Conservation (phyloP, 1,140 invertebrate species). For the Gryllus bimaculatus region DNA sequence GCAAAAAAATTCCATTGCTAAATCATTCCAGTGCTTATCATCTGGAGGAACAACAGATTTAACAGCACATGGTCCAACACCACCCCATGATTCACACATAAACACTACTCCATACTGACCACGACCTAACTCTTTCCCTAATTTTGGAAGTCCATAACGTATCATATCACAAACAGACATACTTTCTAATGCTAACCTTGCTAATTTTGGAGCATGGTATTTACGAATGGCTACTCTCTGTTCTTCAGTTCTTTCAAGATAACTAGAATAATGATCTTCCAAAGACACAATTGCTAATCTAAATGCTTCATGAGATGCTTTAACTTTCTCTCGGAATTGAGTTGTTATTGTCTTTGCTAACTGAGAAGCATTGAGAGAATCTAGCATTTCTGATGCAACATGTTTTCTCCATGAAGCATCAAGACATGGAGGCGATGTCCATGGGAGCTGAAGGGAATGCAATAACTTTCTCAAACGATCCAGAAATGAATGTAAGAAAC, state of each 20-base stretch:
- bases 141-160: constrained; percentile 63
- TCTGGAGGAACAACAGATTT: constrained; percentile 86
- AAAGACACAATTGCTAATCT: constrained; percentile 53
- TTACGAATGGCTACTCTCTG: constrained; percentile 66
- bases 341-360: constrained; percentile 66
- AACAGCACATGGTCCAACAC: constrained; percentile 62
- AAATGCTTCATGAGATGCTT: constrained; percentile 60
- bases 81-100: constrained; percentile 69
- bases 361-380: constrained; percentile 58
- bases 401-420: constrained; percentile 63
- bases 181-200: constrained; percentile 74
- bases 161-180: constrained; percentile 73
- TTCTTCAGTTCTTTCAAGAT: constrained; percentile 74
- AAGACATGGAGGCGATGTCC: constrained; percentile 51
- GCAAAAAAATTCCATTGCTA: constrained; percentile 87
- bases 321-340: constrained; percentile 59
- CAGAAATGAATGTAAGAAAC: constrained; percentile 60
- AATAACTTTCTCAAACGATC: constrained; percentile 68
- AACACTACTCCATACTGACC: constrained; percentile 92
- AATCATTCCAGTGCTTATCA: constrained; percentile 83
- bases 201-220: constrained; percentile 68
- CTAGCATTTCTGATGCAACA: constrained; percentile 61
- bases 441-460: constrained; percentile 47
- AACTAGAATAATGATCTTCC: constrained; percentile 57
- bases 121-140: constrained; percentile 73